Evolutionary conservation across 2,797 vertebrate genomes (phyloP).

Genomic region (Sebastes oblongus): DNA sequence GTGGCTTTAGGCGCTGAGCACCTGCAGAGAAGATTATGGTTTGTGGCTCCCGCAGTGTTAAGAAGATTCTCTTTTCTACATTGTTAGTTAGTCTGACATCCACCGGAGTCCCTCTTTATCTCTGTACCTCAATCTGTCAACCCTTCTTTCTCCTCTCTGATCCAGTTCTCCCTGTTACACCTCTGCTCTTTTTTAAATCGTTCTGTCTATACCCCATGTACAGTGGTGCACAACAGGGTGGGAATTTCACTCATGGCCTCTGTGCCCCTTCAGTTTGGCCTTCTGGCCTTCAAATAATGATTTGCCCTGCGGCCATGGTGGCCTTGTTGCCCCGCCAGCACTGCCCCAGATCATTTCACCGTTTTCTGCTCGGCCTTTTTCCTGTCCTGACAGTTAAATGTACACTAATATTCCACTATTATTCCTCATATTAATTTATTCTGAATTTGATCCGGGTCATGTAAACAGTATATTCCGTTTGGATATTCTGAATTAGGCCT

Average conservation of each 20-base stretch:
- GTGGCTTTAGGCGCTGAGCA: constrained; percentile 25
- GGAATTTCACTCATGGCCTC: not conserved
- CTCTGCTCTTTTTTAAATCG: constrained; percentile 12
- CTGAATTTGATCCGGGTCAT: accelerated
- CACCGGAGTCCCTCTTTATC: not conserved
- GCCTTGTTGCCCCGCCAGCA: not conserved
- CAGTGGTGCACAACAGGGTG: not conserved
- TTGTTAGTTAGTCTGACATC: constrained; percentile 11
- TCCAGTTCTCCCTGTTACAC: constrained; percentile 7
- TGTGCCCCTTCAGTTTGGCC: not conserved
- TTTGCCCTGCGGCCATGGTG: not conserved
- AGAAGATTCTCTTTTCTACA: constrained; percentile 21
- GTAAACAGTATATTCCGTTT: not conserved
- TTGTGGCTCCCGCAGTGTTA: constrained; percentile 12
- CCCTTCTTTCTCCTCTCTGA: not conserved
- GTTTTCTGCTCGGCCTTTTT: not conserved
- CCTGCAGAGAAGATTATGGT: constrained; percentile 52
- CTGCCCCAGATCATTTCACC: not conserved
- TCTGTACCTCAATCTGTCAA: constrained; percentile 14
- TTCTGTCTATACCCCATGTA: not conserved
- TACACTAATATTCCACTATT: not conserved
- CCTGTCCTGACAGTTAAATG: not conserved
- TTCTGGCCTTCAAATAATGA: not conserved
- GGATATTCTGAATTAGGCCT: not conserved
- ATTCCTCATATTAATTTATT: not conserved